Evolutionary conservation across 1,140 invertebrate species (phyloP).

Genomic region (Centruroides vittatus): DNA sequence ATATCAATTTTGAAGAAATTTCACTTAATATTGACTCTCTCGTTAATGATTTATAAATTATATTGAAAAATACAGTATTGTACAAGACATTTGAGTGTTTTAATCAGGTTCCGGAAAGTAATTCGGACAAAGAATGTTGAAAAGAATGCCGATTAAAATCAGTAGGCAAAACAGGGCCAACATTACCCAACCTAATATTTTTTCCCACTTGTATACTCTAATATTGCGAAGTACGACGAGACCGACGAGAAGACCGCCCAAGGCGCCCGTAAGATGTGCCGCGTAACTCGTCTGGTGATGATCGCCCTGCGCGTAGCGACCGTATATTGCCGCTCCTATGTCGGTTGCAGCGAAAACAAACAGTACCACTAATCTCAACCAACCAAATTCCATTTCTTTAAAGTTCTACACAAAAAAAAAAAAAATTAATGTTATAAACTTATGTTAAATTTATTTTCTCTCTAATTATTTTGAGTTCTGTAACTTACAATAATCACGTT

Average conservation of each 20-base stretch:
- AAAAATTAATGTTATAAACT: not conserved
- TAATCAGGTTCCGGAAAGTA: slow-evolving; percentile 27
- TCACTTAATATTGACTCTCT: too few species aligned
- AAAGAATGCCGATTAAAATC: slow-evolving; percentile 55
- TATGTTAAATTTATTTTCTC: too few species aligned
- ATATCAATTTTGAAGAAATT: too few species aligned
- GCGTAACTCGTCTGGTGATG: slow-evolving; percentile 53
- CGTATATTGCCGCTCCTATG: slow-evolving; percentile 64
- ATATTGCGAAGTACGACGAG: slow-evolving; percentile 80
- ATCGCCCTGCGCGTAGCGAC: slow-evolving; percentile 48
- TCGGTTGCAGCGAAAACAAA: slow-evolving; percentile 55
- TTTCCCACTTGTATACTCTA: slow-evolving; percentile 69
- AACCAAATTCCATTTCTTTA: slow-evolving; percentile 78
- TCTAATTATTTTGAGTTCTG: too few species aligned
- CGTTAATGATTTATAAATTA: too few species aligned
- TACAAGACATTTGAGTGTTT: too few species aligned
- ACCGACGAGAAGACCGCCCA: slow-evolving; percentile 84
- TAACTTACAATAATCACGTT: slow-evolving; percentile 71
- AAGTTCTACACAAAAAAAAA: slow-evolving; percentile 52
- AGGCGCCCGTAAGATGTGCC: slow-evolving; percentile 71
- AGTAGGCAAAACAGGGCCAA: slow-evolving; percentile 57
- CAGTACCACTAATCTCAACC: slow-evolving; percentile 61
- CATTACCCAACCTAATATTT: slow-evolving; percentile 63
- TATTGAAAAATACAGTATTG: too few species aligned
- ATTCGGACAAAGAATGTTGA: slow-evolving; percentile 50